Base-by-base conservation (phyloP, 1,140 invertebrate species). In the Mya arenaria region DNA sequence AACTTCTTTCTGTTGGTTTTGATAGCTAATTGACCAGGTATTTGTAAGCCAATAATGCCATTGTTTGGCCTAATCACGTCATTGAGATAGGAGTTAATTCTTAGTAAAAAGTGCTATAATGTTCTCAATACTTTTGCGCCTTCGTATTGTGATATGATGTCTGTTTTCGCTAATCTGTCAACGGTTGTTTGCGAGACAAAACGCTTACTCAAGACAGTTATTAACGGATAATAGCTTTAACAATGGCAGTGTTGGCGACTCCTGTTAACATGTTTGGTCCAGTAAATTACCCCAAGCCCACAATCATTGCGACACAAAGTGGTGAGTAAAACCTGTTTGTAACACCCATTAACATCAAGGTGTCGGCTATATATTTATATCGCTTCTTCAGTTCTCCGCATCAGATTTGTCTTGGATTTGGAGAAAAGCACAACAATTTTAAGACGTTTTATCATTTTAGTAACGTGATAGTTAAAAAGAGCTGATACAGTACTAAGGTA, bases 281-380 rank as follows among this genome's bases (percentile, higher is more conserved):
- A 66, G 77, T 71, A 60, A 80, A 68, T 80, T 30, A 80, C 66
- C 77, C 77, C 69, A 80, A 66, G 65, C 36, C 65, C 6, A n/a
- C 17, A 17, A 55, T 60, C 65, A 80, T 68, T 80, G 65, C 37
- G 48, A 55, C 65, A 69, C 58, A 60, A 71, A 41, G 8, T 44
- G 55, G 60, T 34, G 52, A 71, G 55, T 60, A 80, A 80, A 71
- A 36, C 48, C 36, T 66, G 62, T 80, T 80, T 71, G 41, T 80
- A 66, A 62, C 77, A 80, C n/a, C 77, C 13, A 71, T 62, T 79
- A 41, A 10, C 2, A 28, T 65, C 63, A 69, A 25, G 37, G 36
- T 44, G 32, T n/a, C 17, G 34, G 17, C 25, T 25, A 36, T 17
- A 2, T 30, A 23, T 32, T 17, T 28, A 15, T 44, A 37, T 10